These are phyloP conservation scores for Sylvicola fuscatus DNA, from an alignment of 2,888 invertebrate genomes.

Conservation along the genomic window DNA sequence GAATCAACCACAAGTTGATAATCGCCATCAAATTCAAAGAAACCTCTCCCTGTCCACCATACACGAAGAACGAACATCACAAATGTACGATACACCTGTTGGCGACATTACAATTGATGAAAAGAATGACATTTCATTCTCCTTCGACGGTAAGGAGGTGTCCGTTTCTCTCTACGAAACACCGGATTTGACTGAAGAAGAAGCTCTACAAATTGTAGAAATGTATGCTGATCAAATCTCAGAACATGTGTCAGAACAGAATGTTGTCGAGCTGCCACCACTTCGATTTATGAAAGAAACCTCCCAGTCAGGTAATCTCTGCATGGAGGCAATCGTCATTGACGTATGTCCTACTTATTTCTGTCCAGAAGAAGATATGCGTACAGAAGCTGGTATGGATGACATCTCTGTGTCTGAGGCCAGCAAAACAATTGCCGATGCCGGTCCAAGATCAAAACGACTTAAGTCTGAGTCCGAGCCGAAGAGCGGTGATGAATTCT, in stretches of 20 bases:
- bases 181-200: constrained; percentile 79
- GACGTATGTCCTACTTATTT: constrained; percentile 77
- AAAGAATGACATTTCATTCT: constrained; percentile 71
- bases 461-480: constrained; percentile 40
- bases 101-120: constrained; percentile 60
- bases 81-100: constrained; percentile 66
- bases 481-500: constrained; percentile 39
- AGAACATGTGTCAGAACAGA: constrained; percentile 68
- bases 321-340: constrained; percentile 82
- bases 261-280: constrained; percentile 70
- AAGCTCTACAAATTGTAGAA: constrained; percentile 77
- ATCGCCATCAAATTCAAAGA: constrained; percentile 29
- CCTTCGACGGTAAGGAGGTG: constrained; percentile 80
- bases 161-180: constrained; percentile 82
- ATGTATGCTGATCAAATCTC: constrained; percentile 88
- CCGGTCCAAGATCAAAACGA: constrained; percentile 29
- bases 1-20: constrained; percentile 29
- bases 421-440: constrained; percentile 25
- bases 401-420: constrained; percentile 69
- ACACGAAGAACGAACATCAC: constrained; percentile 76
- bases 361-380: constrained; percentile 53
- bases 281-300: constrained; percentile 76
- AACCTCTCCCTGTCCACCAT: constrained; percentile 78
- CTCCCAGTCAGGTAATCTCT: constrained; percentile 64
- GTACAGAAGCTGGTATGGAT: constrained; percentile 73